Evolutionary conservation across 2,888 invertebrate genomes (phyloP).

Genomic region (Acanthoscelides obtectus): DNA sequence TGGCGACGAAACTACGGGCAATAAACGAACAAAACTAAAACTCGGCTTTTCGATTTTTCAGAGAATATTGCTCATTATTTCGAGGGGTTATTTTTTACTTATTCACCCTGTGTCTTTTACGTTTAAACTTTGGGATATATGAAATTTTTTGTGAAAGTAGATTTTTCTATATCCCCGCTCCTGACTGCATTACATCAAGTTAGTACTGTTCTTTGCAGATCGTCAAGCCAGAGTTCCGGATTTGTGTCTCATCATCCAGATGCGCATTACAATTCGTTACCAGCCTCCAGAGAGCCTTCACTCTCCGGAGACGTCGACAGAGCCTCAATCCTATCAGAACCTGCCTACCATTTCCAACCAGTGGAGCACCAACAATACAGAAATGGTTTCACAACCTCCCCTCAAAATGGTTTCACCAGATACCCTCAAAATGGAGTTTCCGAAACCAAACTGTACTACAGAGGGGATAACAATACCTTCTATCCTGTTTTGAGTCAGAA

Average conservation of each 20-base stretch:
- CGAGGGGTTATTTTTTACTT: no score
- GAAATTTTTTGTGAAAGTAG: no score
- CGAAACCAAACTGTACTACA: constrained; percentile 12
- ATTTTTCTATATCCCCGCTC: no score
- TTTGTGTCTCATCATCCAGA: constrained; percentile 61
- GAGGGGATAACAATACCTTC: constrained; percentile 20
- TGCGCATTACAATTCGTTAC: constrained; percentile 41
- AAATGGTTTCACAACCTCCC: background rate
- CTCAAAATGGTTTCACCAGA: constrained; percentile 3
- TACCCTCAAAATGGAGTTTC: background rate
- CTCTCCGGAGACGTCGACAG: constrained; percentile 53
- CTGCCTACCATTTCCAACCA: constrained; percentile 34
- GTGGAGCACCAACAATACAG: constrained; percentile 8
- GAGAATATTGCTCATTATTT: no score
- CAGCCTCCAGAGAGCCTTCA: constrained; percentile 58
- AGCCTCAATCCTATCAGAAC: constrained; percentile 50
- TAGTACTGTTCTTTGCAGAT: constrained; percentile 61
- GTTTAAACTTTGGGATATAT: no score
- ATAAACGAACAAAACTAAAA: no score
- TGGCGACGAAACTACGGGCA: no score
- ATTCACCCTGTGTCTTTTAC: no score
- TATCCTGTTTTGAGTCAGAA: constrained; percentile 21
- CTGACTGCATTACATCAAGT: no score
- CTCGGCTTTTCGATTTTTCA: no score
- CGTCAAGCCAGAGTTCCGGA: constrained; percentile 75